Conservation (phyloP, 1,140 invertebrate genomes). For the Atta cephalotes region DNA sequence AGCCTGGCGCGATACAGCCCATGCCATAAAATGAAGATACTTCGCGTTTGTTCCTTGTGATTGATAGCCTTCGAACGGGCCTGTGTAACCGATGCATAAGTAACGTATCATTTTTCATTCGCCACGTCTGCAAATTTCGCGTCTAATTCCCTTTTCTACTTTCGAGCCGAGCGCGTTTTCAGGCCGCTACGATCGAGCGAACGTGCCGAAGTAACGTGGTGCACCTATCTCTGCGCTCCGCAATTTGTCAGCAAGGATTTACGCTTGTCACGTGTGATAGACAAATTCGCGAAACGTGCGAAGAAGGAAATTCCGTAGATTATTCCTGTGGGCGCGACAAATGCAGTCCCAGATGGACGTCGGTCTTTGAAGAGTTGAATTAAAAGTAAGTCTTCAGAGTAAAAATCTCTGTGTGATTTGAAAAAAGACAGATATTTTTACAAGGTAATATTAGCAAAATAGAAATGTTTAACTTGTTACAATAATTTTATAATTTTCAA, state of each 20-base stretch:
- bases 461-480: not conserved
- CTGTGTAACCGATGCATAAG: conserved; percentile 45
- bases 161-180: conserved; percentile 37
- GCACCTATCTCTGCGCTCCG: conserved; percentile 28
- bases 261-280: conserved; percentile 68
- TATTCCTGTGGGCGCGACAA: conserved; percentile 36
- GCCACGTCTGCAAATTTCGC: conserved; percentile 34
- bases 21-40: conserved; percentile 55
- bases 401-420: not conserved
- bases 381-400: not conserved
- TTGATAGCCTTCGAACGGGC: conserved; percentile 49
- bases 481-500: not conserved
- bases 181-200: conserved; percentile 44
- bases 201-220: conserved; percentile 42
- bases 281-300: conserved; percentile 67
- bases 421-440: not conserved
- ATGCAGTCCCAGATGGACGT: conserved; percentile 18
- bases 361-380: not conserved
- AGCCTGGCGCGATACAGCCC: conserved; percentile 18
- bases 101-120: conserved; percentile 65
- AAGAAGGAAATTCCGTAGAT: conserved; percentile 44
- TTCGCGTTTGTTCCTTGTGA: conserved; percentile 59
- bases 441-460: not conserved
- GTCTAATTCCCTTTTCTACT: conserved; percentile 40
- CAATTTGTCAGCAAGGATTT: conserved; percentile 59